phyloP scores from a whole-genome alignment of 2,888 invertebrate genomes.

The Aspidapion aeneum region DNA sequence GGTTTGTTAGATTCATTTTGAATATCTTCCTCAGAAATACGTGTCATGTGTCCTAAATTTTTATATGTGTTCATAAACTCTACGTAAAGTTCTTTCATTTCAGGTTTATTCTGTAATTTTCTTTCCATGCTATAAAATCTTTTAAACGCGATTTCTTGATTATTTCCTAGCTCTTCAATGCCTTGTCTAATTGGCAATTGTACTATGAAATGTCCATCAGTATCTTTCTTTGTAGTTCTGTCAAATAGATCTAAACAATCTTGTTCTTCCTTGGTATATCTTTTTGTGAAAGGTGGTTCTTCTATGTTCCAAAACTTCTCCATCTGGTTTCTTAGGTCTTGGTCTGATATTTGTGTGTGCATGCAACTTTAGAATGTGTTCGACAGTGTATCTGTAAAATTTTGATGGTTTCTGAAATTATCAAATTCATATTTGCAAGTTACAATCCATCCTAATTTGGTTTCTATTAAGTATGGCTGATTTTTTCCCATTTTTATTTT shows the following conservation, averaged over 20 bases:
- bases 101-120: constrained; percentile 3
- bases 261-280: constrained; percentile 2
- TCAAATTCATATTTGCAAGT: too few species aligned
- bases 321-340: not conserved
- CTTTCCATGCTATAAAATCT: constrained; percentile 13
- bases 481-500: not conserved
- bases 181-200: constrained; percentile 8
- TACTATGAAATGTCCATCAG: constrained; percentile 11
- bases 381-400: too few species aligned
- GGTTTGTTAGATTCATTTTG: not conserved
- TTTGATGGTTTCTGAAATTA: too few species aligned
- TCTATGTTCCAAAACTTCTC: constrained; percentile 10
- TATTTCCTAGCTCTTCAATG: constrained; percentile 5
- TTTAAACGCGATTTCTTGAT: constrained; percentile 1
- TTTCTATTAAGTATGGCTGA: constrained; percentile 1
- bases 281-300: constrained; percentile 2
- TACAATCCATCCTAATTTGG: constrained; percentile 6
- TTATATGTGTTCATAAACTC: too few species aligned
- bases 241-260: constrained; percentile 7
- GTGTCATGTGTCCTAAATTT: constrained; percentile 23
- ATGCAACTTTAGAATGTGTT: too few species aligned
- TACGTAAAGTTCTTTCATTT: constrained; percentile 8
- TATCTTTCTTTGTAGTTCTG: constrained; percentile 1
- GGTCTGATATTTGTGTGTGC: too few species aligned
- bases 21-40: not conserved